Base-by-base conservation (phyloP, 2,888 invertebrate genomes). In the Drosophila ezoana region DNA sequence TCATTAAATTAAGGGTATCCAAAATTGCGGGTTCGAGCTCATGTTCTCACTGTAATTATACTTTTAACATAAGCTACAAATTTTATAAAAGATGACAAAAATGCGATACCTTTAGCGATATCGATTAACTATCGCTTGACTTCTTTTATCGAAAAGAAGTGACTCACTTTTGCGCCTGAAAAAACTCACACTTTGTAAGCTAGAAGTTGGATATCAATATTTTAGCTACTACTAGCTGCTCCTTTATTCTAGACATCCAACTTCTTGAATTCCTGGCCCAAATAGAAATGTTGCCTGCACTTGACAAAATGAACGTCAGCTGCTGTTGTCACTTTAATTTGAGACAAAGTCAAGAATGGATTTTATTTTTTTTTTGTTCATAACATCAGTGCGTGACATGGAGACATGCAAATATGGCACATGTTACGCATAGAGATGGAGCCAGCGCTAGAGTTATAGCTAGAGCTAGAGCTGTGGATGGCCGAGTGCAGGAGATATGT, bases 311-410 rank as follows among this genome's bases (percentile, higher is more conserved):
- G 35, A 52, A 57, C 35, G 61, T 33, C 78, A 81, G 72, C 65
- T 76, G 69, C 63, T 59, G 58, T 78, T 78, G 78, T 66, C 78
- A 78, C 66, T 64, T 72, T 63, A 65, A 69, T 69, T 72, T 81
- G 61, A 61, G 37, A 33, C 59, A 41, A 51, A 60, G 61, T 62
- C 62, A 52, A 58, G 61, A 66, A 54, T 28, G 62, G 44, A 35
- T 61, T 8, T 0, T 14, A 6, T 38, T 23, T 53, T 56, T 0
- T 23, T 72, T 72, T 60, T 33, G 51, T 57, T 76, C 57, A 71
- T 62, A 72, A 51, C 62, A 57, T 32, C 37, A 52, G 61, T 33
- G 61, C 64, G 72, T 74, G 73, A 70, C 64, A 74, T 45, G 64
- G 60, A 70, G 61, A 68, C 75, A 79, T 79, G 79, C 75, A 75